Evolutionary conservation across 2,113 vertebrate species (phyloP), one percentile per base, ranked within the genome.

Genomic region (Eurystomus gularis): DNA sequence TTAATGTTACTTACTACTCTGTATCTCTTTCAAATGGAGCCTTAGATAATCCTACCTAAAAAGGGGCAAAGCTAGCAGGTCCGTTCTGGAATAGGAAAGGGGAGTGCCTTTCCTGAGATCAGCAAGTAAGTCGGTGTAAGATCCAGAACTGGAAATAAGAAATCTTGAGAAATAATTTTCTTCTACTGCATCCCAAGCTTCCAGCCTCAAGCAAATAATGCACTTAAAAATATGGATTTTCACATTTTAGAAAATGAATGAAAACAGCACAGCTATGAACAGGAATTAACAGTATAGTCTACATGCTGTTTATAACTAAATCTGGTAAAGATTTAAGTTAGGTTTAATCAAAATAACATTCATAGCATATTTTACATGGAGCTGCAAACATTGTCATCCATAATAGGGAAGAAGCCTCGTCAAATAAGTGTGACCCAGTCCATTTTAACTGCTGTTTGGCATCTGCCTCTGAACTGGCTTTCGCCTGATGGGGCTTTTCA

Each of bases 1-100:
- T 89, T 94, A 95, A 89, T 82, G 89, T 62, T 83, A 39, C 86
- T 92, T 91, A 86, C 86, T 82, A 37, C 86, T 94, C 61, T 91
- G 89, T 72, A 89, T 66, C 77, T 92, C 55, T 61, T 94, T 92
- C 81, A 87, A 82, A 82, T 84, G 61, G 90, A 84, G 72, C 83
- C 88, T 89, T 89, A 72, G 83, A 79, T 91, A 92, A 92, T 95
- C 80, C 60, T 93, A n/a, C 61, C 57, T 86, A 35, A 86, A 90
- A 94, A 62, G 57, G 28, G 54, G 76, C 25, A 75, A 84, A 81
- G 65, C 52, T 92, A 57, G 7, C 13, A 9, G 24, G 17, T 84
- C 33, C 54, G 49, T 82, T 91, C 49, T 46, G 49, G 52, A 61
- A 44, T 29, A 75, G 52, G 48, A 69, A 42, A 68, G 21, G 29